A percentile compares a stretch with the other conserved stretches of the same genome.
These are phyloP conservation scores for Holotrichia oblita DNA, from an alignment of 1,140 invertebrate genomes.

Conservation along the genomic window DNA sequence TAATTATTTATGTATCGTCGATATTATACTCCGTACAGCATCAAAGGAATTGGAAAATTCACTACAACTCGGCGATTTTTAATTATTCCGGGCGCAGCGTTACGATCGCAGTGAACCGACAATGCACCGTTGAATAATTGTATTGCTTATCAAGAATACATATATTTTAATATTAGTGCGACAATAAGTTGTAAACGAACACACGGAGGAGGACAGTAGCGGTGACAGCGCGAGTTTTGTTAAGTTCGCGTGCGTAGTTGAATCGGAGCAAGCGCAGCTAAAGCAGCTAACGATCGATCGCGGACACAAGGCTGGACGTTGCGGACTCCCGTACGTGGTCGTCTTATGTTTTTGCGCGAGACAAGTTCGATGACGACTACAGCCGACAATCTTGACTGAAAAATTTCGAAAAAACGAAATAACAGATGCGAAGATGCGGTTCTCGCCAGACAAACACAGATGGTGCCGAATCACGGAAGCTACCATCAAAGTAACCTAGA, in stretches of 20 bases:
- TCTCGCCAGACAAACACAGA: neutral
- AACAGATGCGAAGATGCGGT: neutral
- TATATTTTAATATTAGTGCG: neutral
- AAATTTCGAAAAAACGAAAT: neutral
- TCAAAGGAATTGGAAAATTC: neutral
- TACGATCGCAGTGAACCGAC: neutral
- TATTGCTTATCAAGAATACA: neutral
- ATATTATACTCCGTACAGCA: neutral
- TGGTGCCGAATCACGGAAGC: neutral
- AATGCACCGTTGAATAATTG: neutral
- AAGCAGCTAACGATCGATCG: slow-evolving; percentile 10
- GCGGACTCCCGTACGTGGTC: neutral
- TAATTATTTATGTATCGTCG: slow-evolving; percentile 16
- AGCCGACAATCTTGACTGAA: neutral
- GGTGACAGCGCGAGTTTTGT: slow-evolving; percentile 12
- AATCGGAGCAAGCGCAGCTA: slow-evolving; percentile 10
- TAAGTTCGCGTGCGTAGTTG: slow-evolving; percentile 1
- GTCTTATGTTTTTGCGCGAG: slow-evolving; percentile 1
- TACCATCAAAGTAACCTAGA: neutral
- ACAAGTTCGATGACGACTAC: neutral
- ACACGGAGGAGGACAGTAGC: slow-evolving; percentile 14
- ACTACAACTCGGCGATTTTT: neutral
- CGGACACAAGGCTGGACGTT: slow-evolving; percentile 14
- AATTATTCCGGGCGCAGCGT: neutral
- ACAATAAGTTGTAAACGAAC: neutral